phyloP scores from a whole-genome alignment of 2,113 vertebrate species.

The Struthio camelus region DNA sequence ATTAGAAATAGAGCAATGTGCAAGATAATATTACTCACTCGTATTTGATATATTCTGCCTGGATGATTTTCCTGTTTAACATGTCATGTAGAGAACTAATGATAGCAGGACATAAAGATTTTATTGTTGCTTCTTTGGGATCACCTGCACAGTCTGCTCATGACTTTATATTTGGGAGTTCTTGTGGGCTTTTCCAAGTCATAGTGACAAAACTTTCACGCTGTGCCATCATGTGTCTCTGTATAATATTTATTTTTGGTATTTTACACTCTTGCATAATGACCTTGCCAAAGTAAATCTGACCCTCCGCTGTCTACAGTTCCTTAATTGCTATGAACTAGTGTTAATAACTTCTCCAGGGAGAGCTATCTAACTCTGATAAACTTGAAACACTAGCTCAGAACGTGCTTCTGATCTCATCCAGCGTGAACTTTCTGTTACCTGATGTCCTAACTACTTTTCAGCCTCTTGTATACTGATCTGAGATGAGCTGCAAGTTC shows the following conservation, averaged over 20 bases:
- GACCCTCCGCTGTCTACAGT: not conserved
- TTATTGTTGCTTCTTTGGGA: conserved; percentile 2
- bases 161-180: not conserved
- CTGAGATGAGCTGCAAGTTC: not conserved
- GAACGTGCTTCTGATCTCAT: conserved; percentile 3
- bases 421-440: not conserved
- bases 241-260: conserved; percentile 8
- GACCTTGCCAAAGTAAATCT: conserved; percentile 22
- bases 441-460: not conserved
- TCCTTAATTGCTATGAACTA: not conserved
- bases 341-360: not conserved
- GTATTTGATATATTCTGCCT: not conserved
- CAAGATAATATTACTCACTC: not conserved
- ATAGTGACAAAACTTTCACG: not conserved
- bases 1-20: not conserved
- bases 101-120: not conserved
- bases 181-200: not conserved
- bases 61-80: not conserved
- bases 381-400: not conserved
- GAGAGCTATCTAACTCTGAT: not conserved
- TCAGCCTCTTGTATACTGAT: not conserved
- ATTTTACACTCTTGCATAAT: not conserved
- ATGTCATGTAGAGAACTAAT: not conserved
- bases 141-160: not conserved
- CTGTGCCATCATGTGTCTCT: not conserved